phyloP scores from a whole-genome alignment of 1,140 invertebrate genomes.

The Trypoxylus dichotomus region DNA sequence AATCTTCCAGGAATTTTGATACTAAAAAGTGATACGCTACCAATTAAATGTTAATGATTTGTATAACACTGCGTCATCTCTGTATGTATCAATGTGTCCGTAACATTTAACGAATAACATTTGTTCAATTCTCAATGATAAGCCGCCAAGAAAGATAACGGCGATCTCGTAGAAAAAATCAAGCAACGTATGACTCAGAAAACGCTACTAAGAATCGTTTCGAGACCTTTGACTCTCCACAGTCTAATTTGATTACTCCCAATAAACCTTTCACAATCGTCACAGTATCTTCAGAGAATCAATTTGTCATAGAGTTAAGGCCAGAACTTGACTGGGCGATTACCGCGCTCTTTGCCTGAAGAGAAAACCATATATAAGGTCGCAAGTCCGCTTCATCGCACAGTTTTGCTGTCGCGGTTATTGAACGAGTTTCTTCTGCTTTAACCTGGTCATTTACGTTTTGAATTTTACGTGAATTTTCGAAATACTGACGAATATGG shows the following conservation, averaged over 20 bases:
- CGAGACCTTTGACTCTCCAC: constrained; percentile 4
- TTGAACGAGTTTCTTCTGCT: too few relatives aligned
- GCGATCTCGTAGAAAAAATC: too few relatives aligned
- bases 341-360: too few relatives aligned
- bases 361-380: not conserved
- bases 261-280: not conserved
- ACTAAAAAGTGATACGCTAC: too few relatives aligned
- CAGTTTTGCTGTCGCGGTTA: not conserved
- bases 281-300: too few relatives aligned
- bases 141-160: too few relatives aligned
- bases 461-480: not conserved
- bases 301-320: not conserved
- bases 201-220: not conserved
- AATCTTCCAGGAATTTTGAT: too few relatives aligned
- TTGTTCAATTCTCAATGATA: too few relatives aligned
- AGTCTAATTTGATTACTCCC: not conserved
- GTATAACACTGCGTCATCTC: too few relatives aligned
- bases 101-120: too few relatives aligned
- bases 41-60: not conserved
- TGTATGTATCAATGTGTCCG: too few relatives aligned
- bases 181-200: not conserved
- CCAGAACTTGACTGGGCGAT: not conserved
- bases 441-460: not conserved
- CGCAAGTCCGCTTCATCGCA: not conserved
- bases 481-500: not conserved